A percentile compares a stretch with the other conserved stretches of the same genome.
phyloP scores from a whole-genome alignment of 2,888 invertebrate genomes.

The Plebejus argus region DNA sequence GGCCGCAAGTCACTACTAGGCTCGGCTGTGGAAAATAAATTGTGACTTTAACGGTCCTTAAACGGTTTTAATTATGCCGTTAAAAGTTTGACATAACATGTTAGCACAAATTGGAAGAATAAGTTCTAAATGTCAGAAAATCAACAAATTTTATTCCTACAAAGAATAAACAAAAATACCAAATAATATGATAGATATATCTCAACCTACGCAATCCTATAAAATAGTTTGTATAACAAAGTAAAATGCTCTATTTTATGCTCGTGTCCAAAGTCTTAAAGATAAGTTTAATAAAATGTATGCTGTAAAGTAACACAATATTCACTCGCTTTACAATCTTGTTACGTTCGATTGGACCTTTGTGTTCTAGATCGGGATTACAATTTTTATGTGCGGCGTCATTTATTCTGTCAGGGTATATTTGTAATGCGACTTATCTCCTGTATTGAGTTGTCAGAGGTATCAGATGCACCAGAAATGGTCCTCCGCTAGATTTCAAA shows the following conservation, averaged over 20 bases:
- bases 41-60: constrained; percentile 1
- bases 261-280: not conserved
- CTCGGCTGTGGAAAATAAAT: not conserved
- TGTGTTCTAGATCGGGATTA: constrained; percentile 49
- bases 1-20: constrained; percentile 4
- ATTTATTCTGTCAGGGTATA: constrained; percentile 56
- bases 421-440: constrained; percentile 63
- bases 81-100: not conserved
- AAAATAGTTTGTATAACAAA: not conserved
- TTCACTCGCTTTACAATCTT: constrained; percentile 44
- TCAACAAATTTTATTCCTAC: not conserved
- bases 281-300: constrained; percentile 27
- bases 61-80: constrained; percentile 7
- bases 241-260: not conserved
- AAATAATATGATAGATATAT: not conserved
- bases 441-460: constrained; percentile 67
- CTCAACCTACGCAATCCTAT: not conserved
- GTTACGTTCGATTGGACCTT: constrained; percentile 47
- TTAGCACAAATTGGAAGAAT: not conserved
- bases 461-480: constrained; percentile 55
- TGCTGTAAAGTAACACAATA: constrained; percentile 35
- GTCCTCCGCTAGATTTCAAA: constrained; percentile 56
- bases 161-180: not conserved
- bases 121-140: not conserved
- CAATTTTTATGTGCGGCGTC: constrained; percentile 58